Evolutionary conservation across 2,113 vertebrate species (phyloP), one percentile per base, ranked within the genome.

Genomic region (Eptesicus fuscus): DNA sequence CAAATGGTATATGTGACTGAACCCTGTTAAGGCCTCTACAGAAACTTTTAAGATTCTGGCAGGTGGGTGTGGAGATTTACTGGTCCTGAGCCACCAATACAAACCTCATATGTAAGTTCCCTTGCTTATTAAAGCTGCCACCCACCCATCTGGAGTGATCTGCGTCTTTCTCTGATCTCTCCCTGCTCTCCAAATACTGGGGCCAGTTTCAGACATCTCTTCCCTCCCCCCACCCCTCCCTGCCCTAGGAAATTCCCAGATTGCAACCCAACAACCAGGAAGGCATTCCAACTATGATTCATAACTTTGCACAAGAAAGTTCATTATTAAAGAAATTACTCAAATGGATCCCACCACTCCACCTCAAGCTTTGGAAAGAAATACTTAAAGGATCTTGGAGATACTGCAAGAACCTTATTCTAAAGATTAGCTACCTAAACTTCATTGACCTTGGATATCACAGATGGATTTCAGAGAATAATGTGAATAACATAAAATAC

Each of bases 361-460:
- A 65, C 23, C 73, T 90, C 76, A 95, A 86, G 22, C 65, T 93
- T 92, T 78, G 30, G 37, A 87, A 73, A 95, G 67, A 93, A 84
- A 83, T 42, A 61, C 9, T 61, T 61, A 18, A 84, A 44, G 7
- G 53, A 65, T 84, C 9, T 30, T 77, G 17, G 32, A 90, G 51
- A 96, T 53, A 85, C 30, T 80, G 7, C 9, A 90, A 93, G 47
- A 94, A 78, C 40, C 49, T 80, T 74, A 76, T 76, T 83, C 28
- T 77, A 70, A 90, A 80, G 25, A 71, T 79, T 67, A 83, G 25
- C 25, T 87, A 78, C 18, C 80, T 87, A 25, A 94, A 94, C 20
- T 84, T 94, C 32, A 79, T 25, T 70, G 47, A 82, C 22, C 73
- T 30, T 69, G 47, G 11, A 74, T 82, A 93, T 83, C 65, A 49